These are phyloP conservation scores for Mobula birostris DNA, from an alignment of 2,113 vertebrate species.

Conservation along the genomic window DNA sequence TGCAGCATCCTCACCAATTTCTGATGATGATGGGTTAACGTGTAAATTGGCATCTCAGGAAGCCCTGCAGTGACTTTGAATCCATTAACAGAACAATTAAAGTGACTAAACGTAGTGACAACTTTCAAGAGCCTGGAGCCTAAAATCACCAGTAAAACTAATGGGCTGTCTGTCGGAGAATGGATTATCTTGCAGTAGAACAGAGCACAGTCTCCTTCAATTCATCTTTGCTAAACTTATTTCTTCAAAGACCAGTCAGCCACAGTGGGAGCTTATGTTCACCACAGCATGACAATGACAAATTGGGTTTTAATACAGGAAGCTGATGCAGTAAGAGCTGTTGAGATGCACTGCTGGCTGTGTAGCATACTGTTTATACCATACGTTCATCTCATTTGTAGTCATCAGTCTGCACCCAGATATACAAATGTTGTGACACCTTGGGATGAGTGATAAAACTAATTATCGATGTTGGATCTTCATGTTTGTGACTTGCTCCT, in stretches of 20 bases:
- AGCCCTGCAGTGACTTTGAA: slow-evolving; percentile 22
- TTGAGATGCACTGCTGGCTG: background rate
- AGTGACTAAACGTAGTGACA: slow-evolving; percentile 34
- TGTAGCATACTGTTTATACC: background rate
- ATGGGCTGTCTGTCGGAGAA: slow-evolving; percentile 32
- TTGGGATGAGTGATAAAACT: background rate
- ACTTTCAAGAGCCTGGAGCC: slow-evolving; percentile 10
- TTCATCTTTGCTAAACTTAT: slow-evolving; percentile 36
- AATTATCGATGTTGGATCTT: background rate
- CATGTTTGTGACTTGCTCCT: too few relatives aligned
- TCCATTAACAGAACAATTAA: slow-evolving; percentile 39
- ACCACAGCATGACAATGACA: slow-evolving; percentile 7
- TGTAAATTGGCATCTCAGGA: background rate
- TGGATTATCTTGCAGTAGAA: slow-evolving; percentile 33
- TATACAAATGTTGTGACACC: background rate
- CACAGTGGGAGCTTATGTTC: slow-evolving; percentile 31
- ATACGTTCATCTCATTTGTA: background rate
- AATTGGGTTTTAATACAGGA: slow-evolving; percentile 24
- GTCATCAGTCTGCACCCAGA: background rate
- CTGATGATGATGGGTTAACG: slow-evolving; percentile 31
- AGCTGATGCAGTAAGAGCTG: background rate
- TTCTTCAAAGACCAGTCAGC: slow-evolving; percentile 33
- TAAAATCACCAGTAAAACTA: slow-evolving; percentile 34
- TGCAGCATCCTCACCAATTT: slow-evolving; percentile 28
- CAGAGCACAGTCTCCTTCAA: slow-evolving; percentile 26